Evolutionary conservation across 2,113 vertebrate species (phyloP).

Genomic region (Rhagologus leucostigma): DNA sequence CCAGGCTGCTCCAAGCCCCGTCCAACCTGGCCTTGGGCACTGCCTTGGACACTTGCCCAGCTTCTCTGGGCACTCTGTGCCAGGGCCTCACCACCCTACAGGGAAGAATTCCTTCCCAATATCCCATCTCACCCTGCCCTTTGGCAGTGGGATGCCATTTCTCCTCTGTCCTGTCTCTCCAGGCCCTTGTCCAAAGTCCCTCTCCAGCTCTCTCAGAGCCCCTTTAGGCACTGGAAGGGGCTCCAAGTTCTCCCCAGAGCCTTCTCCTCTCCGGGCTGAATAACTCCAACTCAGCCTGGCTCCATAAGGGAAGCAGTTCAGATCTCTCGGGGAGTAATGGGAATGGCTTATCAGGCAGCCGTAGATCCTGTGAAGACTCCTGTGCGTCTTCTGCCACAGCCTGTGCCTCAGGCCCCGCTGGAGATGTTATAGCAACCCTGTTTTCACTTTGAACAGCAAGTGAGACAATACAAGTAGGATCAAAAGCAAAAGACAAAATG

Average conservation of each 20-base stretch:
- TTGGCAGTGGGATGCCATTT: neutral
- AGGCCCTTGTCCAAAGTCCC: neutral
- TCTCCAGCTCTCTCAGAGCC: neutral
- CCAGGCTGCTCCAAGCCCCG: neutral
- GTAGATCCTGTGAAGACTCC: neutral
- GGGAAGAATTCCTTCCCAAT: neutral
- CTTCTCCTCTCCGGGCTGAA: neutral
- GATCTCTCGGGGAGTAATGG: neutral
- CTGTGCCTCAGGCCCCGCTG: neutral
- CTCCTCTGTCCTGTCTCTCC: neutral
- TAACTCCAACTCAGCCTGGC: neutral
- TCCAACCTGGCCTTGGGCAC: neutral
- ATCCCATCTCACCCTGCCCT: neutral
- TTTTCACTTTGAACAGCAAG: neutral
- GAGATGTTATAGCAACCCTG: neutral
- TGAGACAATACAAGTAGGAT: neutral
- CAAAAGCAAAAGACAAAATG: neutral
- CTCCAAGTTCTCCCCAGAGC: neutral
- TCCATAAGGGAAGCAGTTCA: neutral
- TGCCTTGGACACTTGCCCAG: neutral
- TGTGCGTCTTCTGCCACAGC: neutral
- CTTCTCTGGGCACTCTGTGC: neutral
- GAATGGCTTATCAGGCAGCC: neutral
- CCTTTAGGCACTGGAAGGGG: neutral
- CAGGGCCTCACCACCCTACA: neutral